Base-by-base conservation (phyloP, 1,140 invertebrate species). In the Oedothorax gibbosus region DNA sequence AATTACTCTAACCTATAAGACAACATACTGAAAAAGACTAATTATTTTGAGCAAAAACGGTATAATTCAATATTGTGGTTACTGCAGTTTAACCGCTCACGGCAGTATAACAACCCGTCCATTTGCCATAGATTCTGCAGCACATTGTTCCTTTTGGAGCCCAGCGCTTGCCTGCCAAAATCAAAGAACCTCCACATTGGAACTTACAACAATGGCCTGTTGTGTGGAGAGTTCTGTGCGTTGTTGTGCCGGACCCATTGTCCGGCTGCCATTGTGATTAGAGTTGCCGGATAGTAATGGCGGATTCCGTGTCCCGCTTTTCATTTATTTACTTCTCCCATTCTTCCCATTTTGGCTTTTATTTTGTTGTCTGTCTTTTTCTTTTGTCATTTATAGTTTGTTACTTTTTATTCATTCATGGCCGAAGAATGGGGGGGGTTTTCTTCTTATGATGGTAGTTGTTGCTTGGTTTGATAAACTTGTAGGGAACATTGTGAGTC, bases 321-420 rank as follows among this genome's bases (percentile, higher is more conserved):
- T 73, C 57, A 82, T 82, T 82, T 82, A 73, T 82, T 82, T 82
- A 73, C 68, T 72, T 82, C 65, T 35, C 35, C 35, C 35, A 35
- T 35, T 35, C 35, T 35, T 35, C 35, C 35, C 62, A 21, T 73
- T 15, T 71, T 69, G 56, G 62, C 79, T 64, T 35, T 64, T 82
- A 72, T 81, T 79, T 79, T 35, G n/a, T 80, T 54, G 35, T 57
- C 21, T 18, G 49, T n/a, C 57, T 64, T 72, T 82, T 82, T 56
- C 57, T 53, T 72, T 82, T 82, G 68, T 82, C 68, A 82, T 80
- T 71, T 69, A 50, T 66, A 80, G 78, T 73, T 82, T 79, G 77
- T 66, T 72, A 82, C 79, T 82, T 82, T 72, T 82, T 82, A 82
- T 51, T 80, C 78, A 80, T 82, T 82, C 79, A 72, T 53, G 69